Conservation (phyloP, 2,113 vertebrate species). For the Merops nubicus region DNA sequence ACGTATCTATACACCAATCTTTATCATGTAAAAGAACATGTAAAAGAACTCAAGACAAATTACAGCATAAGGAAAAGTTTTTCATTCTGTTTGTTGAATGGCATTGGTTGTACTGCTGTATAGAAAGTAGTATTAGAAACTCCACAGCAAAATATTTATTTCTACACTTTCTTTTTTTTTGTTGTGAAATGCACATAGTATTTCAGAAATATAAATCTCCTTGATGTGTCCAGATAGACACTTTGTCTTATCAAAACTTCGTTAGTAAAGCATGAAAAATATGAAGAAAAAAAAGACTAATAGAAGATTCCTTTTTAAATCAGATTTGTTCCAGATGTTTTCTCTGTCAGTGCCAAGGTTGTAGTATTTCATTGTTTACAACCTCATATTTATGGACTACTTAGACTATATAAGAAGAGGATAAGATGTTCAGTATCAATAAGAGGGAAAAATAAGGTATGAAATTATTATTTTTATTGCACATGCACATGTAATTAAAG, state of each 20-base stretch:
- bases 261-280: neutral
- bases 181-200: neutral
- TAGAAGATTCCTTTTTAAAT: neutral
- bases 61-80: neutral
- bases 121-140: neutral
- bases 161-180: neutral
- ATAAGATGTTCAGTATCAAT: neutral
- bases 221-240: neutral
- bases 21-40: neutral
- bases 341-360: neutral
- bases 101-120: neutral
- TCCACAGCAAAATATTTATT: neutral
- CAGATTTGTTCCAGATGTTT: neutral
- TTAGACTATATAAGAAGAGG: neutral
- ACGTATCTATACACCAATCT: neutral
- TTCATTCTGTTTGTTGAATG: neutral
- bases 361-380: neutral
- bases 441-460: neutral
- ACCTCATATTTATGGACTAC: neutral
- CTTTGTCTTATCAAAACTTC: neutral
- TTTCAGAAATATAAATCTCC: neutral
- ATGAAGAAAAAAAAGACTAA: neutral
- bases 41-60: neutral
- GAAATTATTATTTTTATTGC: neutral
- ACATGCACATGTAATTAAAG: neutral